These are phyloP conservation scores for Romanomermis culicivorax DNA, from an alignment of 2,888 invertebrate species.

Conservation along the genomic window DNA sequence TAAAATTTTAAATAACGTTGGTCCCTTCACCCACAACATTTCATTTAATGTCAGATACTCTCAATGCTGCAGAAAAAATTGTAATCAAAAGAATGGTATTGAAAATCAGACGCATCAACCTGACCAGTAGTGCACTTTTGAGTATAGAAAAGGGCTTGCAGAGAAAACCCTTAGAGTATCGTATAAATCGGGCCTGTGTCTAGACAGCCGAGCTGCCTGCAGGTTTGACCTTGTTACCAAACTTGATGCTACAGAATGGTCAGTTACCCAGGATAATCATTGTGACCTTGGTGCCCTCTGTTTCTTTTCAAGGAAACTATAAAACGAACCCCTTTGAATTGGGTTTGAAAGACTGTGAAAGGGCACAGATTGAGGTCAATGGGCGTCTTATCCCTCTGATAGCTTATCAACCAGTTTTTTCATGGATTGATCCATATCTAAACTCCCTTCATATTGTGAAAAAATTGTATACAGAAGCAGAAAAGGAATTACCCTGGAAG, in stretches of 20 bases:
- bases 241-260: background rate
- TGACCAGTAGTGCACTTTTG: background rate
- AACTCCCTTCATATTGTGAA: background rate
- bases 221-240: background rate
- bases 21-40: background rate
- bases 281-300: background rate
- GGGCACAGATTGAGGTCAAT: background rate
- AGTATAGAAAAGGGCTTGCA: background rate
- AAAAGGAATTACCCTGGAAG: background rate
- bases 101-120: background rate
- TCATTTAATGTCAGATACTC: background rate
- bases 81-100: background rate
- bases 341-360: background rate
- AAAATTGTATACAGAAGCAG: background rate
- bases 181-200: background rate
- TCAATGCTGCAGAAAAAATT: background rate
- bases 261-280: background rate
- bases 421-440: background rate
- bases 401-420: background rate
- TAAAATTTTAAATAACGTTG: background rate
- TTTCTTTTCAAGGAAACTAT: background rate
- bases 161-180: background rate
- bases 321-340: background rate
- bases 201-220: background rate
- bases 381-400: background rate